These are phyloP conservation scores for Sitta carolinensis DNA, from an alignment of 2,797 vertebrate species.

Conservation along the genomic window DNA sequence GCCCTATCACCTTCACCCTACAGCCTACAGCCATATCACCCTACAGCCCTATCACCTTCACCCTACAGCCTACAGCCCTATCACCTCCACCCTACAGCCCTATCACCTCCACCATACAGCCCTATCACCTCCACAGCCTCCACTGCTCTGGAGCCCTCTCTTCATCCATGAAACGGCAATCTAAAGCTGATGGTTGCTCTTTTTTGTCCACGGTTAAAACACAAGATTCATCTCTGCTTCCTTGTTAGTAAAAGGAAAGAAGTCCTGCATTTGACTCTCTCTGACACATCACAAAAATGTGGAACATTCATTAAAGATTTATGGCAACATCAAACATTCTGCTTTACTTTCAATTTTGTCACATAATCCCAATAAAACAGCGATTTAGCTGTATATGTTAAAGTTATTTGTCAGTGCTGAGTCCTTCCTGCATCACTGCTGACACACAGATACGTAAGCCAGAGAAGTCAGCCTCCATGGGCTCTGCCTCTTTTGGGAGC, in stretches of 20 bases:
- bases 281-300: constrained; percentile 22
- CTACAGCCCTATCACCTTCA: too few relatives aligned
- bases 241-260: neutral
- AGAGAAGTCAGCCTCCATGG: neutral
- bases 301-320: constrained; percentile 57
- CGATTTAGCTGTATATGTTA: constrained; percentile 3
- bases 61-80: too few relatives aligned
- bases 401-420: constrained; percentile 44
- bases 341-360: constrained; percentile 62
- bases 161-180: neutral
- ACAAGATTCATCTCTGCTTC: neutral
- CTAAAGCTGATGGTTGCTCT: neutral
- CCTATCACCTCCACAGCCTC: neutral
- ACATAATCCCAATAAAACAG: constrained; percentile 52
- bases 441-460: neutral
- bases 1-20: too few relatives aligned
- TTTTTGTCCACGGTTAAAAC: neutral
- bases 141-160: neutral
- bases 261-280: neutral
- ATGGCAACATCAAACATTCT: constrained; percentile 51
- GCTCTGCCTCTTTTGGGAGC: neutral
- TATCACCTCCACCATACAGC: too few relatives aligned
- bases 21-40: too few relatives aligned
- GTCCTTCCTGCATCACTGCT: neutral
- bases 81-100: too few relatives aligned